Percentiles rank a stretch among this genome's conserved stretches.
Conservation (phyloP, 2,888 invertebrate species). For the Chrysina gloriosa region DNA sequence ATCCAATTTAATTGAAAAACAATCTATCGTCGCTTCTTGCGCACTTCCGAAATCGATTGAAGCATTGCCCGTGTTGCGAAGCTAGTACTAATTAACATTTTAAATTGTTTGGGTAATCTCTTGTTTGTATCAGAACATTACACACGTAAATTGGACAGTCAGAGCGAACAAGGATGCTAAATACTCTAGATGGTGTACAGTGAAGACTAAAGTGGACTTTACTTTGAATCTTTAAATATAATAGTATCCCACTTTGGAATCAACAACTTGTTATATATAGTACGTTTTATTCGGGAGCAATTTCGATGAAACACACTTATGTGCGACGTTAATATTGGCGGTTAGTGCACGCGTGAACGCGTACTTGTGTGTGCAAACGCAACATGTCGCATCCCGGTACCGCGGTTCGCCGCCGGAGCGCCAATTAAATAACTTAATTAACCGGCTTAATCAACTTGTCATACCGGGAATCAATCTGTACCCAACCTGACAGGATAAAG, state of each 20-base stretch:
- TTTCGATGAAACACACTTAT: too few species aligned
- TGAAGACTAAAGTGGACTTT: too few species aligned
- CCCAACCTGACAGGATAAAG: constrained; percentile 55
- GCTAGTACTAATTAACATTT: constrained; percentile 16
- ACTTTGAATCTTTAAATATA: too few species aligned
- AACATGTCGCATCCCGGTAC: constrained; percentile 41
- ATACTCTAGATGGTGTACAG: too few species aligned
- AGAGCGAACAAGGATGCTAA: too few species aligned
- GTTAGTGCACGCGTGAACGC: constrained; percentile 13
- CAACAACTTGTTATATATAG: too few species aligned
- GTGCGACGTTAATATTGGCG: constrained; percentile 15
- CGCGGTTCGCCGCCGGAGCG: constrained; percentile 59
- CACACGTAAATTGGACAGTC: not conserved
- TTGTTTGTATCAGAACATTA: too few species aligned
- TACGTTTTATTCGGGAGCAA: too few species aligned
- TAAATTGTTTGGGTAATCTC: not conserved
- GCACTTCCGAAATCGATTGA: constrained; percentile 10
- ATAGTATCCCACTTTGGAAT: too few species aligned
- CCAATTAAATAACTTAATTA: constrained; percentile 72
- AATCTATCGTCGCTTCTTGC: constrained; percentile 1
- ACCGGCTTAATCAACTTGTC: constrained; percentile 70
- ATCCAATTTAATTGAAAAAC: constrained; percentile 19
- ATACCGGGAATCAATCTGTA: constrained; percentile 64
- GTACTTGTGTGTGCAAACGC: constrained; percentile 9
- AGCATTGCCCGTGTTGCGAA: not conserved